A percentile compares a stretch with the other conserved stretches of the same genome.
Conservation (phyloP, 2,113 vertebrate species). For the Sturnus vulgaris region DNA sequence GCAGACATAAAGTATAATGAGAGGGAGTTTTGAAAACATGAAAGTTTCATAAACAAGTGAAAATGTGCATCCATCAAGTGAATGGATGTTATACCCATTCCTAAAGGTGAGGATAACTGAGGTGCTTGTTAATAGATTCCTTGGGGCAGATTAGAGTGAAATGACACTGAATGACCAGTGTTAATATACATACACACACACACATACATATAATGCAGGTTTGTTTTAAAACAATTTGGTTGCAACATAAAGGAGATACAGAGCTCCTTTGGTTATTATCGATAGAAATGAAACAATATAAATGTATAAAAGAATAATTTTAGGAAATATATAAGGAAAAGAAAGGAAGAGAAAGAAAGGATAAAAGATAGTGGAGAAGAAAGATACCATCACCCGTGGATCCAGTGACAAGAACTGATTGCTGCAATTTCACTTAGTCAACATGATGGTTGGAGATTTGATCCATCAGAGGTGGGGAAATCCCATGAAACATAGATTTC, state of each 20-base stretch:
- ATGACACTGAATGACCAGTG: not conserved
- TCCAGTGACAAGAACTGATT: not conserved
- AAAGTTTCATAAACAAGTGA: not conserved
- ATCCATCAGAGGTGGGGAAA: not conserved
- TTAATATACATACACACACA: rapidly evolving
- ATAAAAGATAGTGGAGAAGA: not conserved
- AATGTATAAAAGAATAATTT: not conserved
- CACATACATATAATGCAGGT: not conserved
- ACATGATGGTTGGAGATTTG: not conserved
- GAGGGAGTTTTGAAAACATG: not conserved
- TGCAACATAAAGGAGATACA: not conserved
- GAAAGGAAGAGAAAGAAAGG: not conserved
- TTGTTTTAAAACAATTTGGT: not conserved
- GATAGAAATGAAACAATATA: not conserved
- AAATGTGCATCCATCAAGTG: not conserved
- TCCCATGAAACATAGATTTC: rapidly evolving
- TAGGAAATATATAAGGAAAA: not conserved
- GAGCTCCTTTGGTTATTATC: not conserved
- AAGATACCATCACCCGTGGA: not conserved
- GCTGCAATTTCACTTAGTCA: not conserved
- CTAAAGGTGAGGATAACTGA: not conserved
- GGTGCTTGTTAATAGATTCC: not conserved
- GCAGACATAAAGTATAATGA: rapidly evolving
- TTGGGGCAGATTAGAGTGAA: not conserved
- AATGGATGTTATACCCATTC: not conserved